Percentiles rank a stretch among this genome's conserved stretches.
These are phyloP conservation scores for Brachyptera putata DNA, from an alignment of 2,888 invertebrate species.

Conservation along the genomic window DNA sequence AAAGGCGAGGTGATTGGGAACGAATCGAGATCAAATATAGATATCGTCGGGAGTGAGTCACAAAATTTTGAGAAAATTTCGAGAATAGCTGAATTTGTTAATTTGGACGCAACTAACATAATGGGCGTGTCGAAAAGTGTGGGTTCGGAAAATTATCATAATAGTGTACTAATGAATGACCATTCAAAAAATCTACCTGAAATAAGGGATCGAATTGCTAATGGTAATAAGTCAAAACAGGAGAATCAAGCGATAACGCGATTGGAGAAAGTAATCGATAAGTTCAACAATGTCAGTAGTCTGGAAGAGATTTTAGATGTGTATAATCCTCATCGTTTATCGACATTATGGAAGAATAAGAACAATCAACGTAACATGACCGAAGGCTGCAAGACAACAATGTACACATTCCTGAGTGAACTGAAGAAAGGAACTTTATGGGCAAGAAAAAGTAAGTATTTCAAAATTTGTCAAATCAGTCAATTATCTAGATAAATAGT, in stretches of 20 bases:
- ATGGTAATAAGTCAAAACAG: background rate
- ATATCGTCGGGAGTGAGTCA: background rate
- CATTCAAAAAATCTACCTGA: background rate
- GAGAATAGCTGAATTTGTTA: background rate
- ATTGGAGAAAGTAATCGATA: background rate
- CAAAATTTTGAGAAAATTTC: background rate
- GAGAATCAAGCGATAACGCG: too few relatives aligned
- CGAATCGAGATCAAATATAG: too few relatives aligned
- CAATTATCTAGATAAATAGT: too few relatives aligned
- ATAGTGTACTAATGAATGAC: background rate
- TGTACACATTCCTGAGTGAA: conserved; percentile 7
- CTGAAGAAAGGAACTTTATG: conserved; percentile 11
- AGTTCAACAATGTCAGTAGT: conserved; percentile 5
- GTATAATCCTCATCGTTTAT: conserved; percentile 16
- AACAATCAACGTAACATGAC: background rate
- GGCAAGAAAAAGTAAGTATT: conserved; percentile 12
- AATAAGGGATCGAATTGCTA: background rate
- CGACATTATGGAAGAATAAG: background rate
- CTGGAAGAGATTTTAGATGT: conserved; percentile 17
- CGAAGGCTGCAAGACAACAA: conserved; percentile 5
- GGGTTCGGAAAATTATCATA: background rate
- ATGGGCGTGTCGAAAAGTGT: background rate
- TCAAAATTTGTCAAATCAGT: too few relatives aligned
- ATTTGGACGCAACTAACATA: background rate
- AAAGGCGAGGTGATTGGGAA: too few relatives aligned